Evolutionary conservation across 2,888 invertebrate genomes (phyloP).

Genomic region (Parnassius glacialis): DNA sequence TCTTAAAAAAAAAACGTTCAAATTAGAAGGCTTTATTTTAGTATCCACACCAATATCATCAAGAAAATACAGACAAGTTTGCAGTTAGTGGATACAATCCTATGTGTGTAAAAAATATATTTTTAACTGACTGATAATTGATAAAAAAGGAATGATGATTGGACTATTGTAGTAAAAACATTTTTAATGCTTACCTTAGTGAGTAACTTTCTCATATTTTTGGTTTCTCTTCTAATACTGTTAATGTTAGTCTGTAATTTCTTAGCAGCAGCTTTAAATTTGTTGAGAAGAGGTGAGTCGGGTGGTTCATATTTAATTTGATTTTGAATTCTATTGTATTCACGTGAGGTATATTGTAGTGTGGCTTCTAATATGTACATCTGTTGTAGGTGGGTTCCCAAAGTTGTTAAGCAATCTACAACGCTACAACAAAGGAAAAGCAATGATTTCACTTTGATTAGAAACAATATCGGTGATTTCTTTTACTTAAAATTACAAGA

Average conservation of each 20-base stretch:
- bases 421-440: constrained; percentile 58
- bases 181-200: constrained; percentile 22
- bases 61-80: too few relatives aligned
- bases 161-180: too few relatives aligned
- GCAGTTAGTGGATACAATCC: too few relatives aligned
- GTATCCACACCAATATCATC: too few relatives aligned
- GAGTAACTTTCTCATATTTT: constrained; percentile 11
- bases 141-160: too few relatives aligned
- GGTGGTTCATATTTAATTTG: constrained; percentile 63
- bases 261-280: constrained; percentile 43
- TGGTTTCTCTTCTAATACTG: constrained; percentile 19
- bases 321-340: constrained; percentile 52
- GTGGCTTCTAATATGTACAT: constrained; percentile 80
- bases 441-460: too few relatives aligned
- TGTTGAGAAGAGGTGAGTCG: constrained; percentile 48
- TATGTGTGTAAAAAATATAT: too few relatives aligned
- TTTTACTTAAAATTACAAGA: too few relatives aligned
- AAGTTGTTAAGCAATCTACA: constrained; percentile 72
- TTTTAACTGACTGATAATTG: too few relatives aligned
- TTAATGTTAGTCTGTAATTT: constrained; percentile 19
- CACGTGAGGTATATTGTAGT: constrained; percentile 74
- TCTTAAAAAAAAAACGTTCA: too few relatives aligned
- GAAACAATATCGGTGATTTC: too few relatives aligned
- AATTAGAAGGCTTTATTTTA: too few relatives aligned
- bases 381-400: constrained; percentile 81